phyloP scores from a whole-genome alignment of 2,113 vertebrate species.

The Trinectes maculatus region DNA sequence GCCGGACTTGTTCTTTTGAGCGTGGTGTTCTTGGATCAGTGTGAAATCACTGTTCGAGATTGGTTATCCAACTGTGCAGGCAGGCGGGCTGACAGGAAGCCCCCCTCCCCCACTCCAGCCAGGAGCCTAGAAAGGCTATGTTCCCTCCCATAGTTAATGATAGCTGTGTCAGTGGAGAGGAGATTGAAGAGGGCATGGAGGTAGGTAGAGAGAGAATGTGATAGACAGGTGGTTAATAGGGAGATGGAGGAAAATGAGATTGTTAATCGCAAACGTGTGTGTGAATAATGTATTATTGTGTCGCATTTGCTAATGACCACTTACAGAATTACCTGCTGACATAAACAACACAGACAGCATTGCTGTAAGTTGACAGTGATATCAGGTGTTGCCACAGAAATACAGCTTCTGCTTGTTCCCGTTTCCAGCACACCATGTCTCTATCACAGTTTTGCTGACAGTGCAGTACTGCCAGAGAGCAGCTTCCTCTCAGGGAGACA shows the following conservation, averaged over 20 bases:
- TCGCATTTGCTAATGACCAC: constrained; percentile 14
- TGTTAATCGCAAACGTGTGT: neutral
- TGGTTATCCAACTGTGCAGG: constrained; percentile 37
- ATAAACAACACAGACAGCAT: constrained; percentile 4
- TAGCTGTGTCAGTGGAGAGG: constrained; percentile 49
- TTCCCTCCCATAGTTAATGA: constrained; percentile 57
- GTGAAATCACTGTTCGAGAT: constrained; percentile 41
- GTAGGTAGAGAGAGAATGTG: constrained; percentile 24
- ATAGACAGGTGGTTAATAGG: constrained; percentile 34
- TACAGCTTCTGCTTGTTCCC: constrained; percentile 26
- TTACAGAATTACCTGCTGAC: neutral
- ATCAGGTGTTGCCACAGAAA: constrained; percentile 18
- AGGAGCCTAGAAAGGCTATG: constrained; percentile 44
- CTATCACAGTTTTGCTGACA: constrained; percentile 58
- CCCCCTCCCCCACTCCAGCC: constrained; percentile 20
- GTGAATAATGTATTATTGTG: neutral
- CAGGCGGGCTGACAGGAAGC: constrained; percentile 46
- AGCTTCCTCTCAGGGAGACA: constrained; percentile 37
- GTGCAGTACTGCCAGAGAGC: constrained; percentile 43
- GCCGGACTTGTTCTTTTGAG: constrained; percentile 45
- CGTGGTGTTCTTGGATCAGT: constrained; percentile 40
- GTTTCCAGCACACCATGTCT: constrained; percentile 35
- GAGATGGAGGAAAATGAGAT: constrained; percentile 6
- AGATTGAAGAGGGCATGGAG: constrained; percentile 33
- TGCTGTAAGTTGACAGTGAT: constrained; percentile 7